These are phyloP conservation scores for Diplodus sargus DNA, from an alignment of 2,797 vertebrate genomes.

Conservation along the genomic window DNA sequence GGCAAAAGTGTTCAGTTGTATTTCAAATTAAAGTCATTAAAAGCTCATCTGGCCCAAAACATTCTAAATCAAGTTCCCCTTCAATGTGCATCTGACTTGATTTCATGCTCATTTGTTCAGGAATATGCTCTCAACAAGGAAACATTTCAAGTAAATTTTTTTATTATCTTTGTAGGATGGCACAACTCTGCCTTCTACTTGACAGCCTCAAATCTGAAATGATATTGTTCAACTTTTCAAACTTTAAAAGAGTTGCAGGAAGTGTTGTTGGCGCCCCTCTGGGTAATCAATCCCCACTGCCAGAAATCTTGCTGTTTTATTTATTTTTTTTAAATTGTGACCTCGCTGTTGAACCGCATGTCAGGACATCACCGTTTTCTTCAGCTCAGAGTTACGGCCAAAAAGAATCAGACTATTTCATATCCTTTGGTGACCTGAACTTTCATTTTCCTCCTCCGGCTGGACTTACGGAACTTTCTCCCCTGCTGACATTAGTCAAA, in stretches of 20 bases:
- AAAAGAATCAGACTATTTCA: not conserved
- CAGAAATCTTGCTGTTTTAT: conserved; percentile 8
- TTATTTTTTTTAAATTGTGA: conserved; percentile 7
- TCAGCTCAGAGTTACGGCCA: not conserved
- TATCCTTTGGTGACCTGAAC: conserved; percentile 1
- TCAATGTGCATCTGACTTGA: not conserved
- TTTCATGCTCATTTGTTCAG: not conserved
- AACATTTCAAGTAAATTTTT: not conserved
- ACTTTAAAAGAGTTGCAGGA: not conserved
- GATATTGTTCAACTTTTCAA: conserved; percentile 1
- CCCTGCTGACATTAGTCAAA: not conserved
- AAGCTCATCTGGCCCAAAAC: not conserved
- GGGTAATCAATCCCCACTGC: not conserved
- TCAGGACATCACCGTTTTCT: conserved; percentile 19
- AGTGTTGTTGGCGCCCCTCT: not conserved
- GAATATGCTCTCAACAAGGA: not conserved
- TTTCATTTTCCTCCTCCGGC: not conserved
- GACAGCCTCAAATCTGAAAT: not conserved
- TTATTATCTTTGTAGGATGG: not conserved
- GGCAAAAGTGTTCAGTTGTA: not conserved
- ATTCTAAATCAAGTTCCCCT: not conserved
- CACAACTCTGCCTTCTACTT: not conserved
- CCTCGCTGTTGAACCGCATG: conserved; percentile 1
- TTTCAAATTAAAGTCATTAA: not conserved
- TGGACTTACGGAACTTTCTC: conserved; percentile 9